A percentile compares a stretch with the other conserved stretches of the same genome.
Conservation (phyloP, 2,797 vertebrate species). For the Diglossa cyanea region DNA sequence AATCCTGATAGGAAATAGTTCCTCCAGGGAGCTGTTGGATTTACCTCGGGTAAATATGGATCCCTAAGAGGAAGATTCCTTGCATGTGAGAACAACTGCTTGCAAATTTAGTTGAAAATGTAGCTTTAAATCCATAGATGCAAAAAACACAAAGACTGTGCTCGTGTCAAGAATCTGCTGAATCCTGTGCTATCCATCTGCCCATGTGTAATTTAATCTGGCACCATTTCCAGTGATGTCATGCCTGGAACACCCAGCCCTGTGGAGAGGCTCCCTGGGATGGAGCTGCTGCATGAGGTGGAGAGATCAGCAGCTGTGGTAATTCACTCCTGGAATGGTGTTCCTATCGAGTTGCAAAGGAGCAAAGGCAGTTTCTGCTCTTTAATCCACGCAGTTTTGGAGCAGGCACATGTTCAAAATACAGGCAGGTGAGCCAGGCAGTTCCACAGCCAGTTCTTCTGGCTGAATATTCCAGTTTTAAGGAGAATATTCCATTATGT, state of each 20-base stretch:
- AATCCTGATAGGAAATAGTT: not conserved
- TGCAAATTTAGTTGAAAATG: not conserved
- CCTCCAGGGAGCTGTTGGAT: not conserved
- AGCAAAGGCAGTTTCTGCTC: not conserved
- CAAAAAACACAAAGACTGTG: not conserved
- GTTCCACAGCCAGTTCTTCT: not conserved
- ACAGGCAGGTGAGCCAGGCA: slow-evolving; percentile 6
- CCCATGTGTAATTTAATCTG: slow-evolving; percentile 47
- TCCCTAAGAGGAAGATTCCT: not conserved
- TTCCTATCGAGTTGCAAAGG: not conserved
- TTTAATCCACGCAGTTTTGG: not conserved
- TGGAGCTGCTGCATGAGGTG: not conserved
- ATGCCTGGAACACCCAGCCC: slow-evolving; percentile 45
- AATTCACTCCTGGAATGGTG: not conserved
- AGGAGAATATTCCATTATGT: not conserved
- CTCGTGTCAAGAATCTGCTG: slow-evolving; percentile 37
- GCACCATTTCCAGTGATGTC: slow-evolving; percentile 55
- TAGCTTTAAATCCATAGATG: not conserved
- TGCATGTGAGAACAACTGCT: not conserved
- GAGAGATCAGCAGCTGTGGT: slow-evolving; percentile 33
- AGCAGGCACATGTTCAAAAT: not conserved
- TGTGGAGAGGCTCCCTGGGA: not conserved
- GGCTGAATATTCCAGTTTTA: not conserved
- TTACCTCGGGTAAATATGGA: not conserved
- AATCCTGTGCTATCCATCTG: slow-evolving; percentile 28